Conservation (phyloP, 2,888 invertebrate genomes). For the Hydrotaea cyrtoneurina region DNA sequence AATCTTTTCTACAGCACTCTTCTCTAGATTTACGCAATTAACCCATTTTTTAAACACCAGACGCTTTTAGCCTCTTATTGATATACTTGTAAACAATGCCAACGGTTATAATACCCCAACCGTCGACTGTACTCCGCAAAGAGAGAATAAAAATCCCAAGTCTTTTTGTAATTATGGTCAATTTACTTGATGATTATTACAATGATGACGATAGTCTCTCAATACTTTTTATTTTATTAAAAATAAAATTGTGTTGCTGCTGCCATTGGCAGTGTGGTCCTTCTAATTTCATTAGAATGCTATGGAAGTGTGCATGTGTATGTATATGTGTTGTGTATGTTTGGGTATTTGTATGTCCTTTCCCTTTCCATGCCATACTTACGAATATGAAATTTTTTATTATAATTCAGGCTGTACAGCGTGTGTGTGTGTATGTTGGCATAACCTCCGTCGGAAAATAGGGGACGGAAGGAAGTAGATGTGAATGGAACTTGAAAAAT, state of each 20-base stretch:
- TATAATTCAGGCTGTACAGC: conserved; percentile 8
- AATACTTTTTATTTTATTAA: conserved; percentile 22
- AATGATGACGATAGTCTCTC: conserved; percentile 19
- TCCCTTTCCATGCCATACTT: not conserved
- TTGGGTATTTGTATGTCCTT: not conserved
- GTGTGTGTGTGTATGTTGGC: no score
- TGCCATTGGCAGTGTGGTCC: not conserved
- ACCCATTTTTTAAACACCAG: no score
- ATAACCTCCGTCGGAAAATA: not conserved
- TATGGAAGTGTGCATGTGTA: no score
- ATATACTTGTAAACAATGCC: no score
- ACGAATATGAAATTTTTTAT: conserved; percentile 15
- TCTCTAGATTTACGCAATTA: no score
- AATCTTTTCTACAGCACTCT: no score
- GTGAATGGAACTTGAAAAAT: not conserved
- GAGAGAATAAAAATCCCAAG: not conserved
- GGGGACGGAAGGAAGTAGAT: not conserved
- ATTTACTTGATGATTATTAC: conserved; percentile 28
- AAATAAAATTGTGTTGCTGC: not conserved
- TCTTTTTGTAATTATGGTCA: conserved; percentile 31
- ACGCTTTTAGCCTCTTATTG: no score
- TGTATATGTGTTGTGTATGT: no score
- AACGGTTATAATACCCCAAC: not conserved
- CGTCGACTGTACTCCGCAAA: not conserved
- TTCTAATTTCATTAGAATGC: not conserved